Conservation (phyloP, 2,113 vertebrate genomes). For the Orcinus orca region DNA sequence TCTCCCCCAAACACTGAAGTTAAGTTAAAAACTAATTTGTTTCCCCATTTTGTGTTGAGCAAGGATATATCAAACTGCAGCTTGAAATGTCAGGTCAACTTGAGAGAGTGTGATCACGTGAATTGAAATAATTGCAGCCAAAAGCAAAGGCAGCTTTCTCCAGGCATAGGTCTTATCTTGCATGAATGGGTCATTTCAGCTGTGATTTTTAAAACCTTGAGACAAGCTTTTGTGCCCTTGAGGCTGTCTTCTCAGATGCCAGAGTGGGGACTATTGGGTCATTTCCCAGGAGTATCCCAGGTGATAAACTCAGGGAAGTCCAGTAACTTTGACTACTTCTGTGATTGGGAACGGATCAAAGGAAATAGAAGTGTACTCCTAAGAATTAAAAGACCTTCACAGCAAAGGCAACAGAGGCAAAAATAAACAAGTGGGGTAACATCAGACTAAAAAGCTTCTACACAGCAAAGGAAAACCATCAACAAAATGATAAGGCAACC, state of each 20-base stretch:
- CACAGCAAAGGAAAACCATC: neutral
- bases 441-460: neutral
- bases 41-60: slow-evolving; percentile 6
- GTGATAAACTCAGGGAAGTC: neutral
- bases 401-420: neutral
- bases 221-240: slow-evolving; percentile 26
- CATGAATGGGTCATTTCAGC: slow-evolving; percentile 39
- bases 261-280: neutral
- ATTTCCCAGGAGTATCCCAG: neutral
- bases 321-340: neutral
- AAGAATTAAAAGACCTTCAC: neutral
- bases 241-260: slow-evolving; percentile 12
- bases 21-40: slow-evolving; percentile 38
- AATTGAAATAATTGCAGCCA: slow-evolving; percentile 63
- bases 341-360: neutral
- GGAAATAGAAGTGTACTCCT: neutral
- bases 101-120: slow-evolving; percentile 19
- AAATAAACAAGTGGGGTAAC: neutral
- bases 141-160: slow-evolving; percentile 61
- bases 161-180: slow-evolving; percentile 34
- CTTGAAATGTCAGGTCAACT: slow-evolving; percentile 48
- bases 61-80: slow-evolving; percentile 4
- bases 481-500: neutral
- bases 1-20: neutral
- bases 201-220: slow-evolving; percentile 63